Evolutionary conservation across 2,888 invertebrate genomes (phyloP).

Genomic region (Agriopis marginaria): DNA sequence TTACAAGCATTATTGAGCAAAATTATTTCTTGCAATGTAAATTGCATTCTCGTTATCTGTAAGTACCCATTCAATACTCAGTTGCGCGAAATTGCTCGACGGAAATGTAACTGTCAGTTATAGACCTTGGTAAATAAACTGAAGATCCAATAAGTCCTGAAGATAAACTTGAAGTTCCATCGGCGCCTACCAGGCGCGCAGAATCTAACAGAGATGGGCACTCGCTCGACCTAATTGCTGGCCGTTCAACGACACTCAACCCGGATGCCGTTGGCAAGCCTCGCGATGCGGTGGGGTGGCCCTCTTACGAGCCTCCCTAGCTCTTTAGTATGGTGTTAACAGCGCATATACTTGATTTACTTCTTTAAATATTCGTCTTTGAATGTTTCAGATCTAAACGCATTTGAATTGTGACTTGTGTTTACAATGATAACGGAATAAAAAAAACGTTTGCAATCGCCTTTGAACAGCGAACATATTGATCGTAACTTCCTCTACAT

Average conservation of each 20-base stretch:
- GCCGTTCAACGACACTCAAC: constrained; percentile 78
- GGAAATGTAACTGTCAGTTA: constrained; percentile 8
- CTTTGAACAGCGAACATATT: constrained; percentile 32
- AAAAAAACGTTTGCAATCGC: constrained; percentile 49
- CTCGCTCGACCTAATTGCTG: constrained; percentile 78
- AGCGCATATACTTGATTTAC: constrained; percentile 49
- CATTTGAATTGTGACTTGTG: neutral
- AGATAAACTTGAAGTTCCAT: constrained; percentile 54
- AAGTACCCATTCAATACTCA: neutral
- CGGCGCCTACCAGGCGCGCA: constrained; percentile 54
- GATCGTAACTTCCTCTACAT: constrained; percentile 59
- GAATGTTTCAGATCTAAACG: neutral
- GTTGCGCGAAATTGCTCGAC: neutral
- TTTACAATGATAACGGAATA: constrained; percentile 29
- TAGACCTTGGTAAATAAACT: constrained; percentile 31
- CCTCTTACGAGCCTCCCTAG: constrained; percentile 41
- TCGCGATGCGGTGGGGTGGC: constrained; percentile 56
- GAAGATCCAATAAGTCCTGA: constrained; percentile 39
- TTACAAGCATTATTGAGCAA: neutral
- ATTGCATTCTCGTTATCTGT: neutral
- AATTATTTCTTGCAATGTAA: neutral
- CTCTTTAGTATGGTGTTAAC: constrained; percentile 56
- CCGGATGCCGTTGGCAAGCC: constrained; percentile 70
- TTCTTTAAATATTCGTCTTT: constrained; percentile 23
- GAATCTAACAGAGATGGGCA: constrained; percentile 59